Base-by-base conservation (phyloP, 1,140 invertebrate genomes). In the Cydia fagiglandana region DNA sequence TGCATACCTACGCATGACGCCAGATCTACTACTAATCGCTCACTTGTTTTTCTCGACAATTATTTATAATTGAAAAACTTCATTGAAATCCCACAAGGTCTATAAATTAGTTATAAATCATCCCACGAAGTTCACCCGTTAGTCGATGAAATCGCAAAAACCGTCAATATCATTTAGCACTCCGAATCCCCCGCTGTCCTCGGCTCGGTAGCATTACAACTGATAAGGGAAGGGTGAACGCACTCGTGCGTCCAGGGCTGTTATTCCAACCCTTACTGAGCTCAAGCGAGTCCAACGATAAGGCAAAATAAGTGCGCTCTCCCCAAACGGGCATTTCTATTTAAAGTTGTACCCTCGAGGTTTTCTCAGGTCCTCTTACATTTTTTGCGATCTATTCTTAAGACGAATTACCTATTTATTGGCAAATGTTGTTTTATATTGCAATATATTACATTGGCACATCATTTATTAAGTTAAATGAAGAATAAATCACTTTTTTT, bases 211-310 rank as follows among this genome's bases (percentile, higher is more conserved):
- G 64, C 86, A 87, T 86, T 86, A 86, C 85, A 89, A 91, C 88
- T 91, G 90, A 92, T 92, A 92, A 92, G 87, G 81, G 86, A 87
- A 92, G 90, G 89, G 90, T 91, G 87, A 85, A 92, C 88, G 89
- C 87, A 91, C 85, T 88, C 88, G 79, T 88, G 89, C 87, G 88
- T 89, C 85, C 89, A 90, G 86, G 89, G 20, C 6, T 61, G n/a
- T 12, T 61, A 61, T 61, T 61, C 56, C 2, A 24, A 24, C n/a
- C 56, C 10, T 61, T 61, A 61, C 56, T 10, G 17, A 20, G n/a
- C 15, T 15, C 47, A 50, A 53, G n/a, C n/a, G n/a, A 53, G 50
- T 53, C 50, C 15, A 53, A 17, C 15, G 15, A n/a, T n/a, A 2
- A 17, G 50, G 50, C 7, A 41, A 17, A 53, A 53, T 7, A 17